Conservation (phyloP, 2,888 invertebrate species). For the Liposcelis brunnea region DNA sequence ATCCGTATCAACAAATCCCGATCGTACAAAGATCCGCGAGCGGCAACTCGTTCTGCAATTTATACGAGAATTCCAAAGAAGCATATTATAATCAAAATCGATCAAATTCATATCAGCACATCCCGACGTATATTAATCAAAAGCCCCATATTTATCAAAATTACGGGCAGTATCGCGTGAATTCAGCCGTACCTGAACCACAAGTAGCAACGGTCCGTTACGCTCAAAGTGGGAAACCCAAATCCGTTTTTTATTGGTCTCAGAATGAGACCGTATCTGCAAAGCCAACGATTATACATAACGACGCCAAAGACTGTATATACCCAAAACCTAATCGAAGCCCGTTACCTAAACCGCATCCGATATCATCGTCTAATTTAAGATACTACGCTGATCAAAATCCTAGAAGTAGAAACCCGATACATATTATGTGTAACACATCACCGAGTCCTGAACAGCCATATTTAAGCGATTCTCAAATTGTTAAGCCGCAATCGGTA, state of each 20-base stretch:
- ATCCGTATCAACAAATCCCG: neutral
- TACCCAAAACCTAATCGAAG: constrained; percentile 18
- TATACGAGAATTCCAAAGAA: constrained; percentile 1
- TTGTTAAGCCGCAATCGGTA: constrained; percentile 16
- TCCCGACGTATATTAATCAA: too few species aligned
- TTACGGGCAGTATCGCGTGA: neutral
- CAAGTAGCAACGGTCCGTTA: neutral
- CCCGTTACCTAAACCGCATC: constrained; percentile 24
- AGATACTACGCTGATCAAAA: constrained; percentile 54
- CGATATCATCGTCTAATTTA: constrained; percentile 28
- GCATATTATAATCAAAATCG: neutral
- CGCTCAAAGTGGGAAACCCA: neutral
- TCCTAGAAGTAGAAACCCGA: constrained; percentile 53
- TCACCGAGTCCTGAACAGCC: constrained; percentile 21
- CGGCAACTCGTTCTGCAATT: constrained; percentile 1
- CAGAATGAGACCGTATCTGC: constrained; percentile 15
- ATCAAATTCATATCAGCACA: neutral
- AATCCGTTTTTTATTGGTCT: constrained; percentile 17
- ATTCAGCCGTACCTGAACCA: neutral
- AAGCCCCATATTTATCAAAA: constrained; percentile 5
- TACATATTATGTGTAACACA: constrained; percentile 38
- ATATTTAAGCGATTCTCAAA: constrained; percentile 35
- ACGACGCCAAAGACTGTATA: neutral
- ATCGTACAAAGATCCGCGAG: constrained; percentile 3
- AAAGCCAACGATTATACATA: too few species aligned